Conservation (phyloP, 1,140 invertebrate genomes). For the Hypsibius dujardini region DNA sequence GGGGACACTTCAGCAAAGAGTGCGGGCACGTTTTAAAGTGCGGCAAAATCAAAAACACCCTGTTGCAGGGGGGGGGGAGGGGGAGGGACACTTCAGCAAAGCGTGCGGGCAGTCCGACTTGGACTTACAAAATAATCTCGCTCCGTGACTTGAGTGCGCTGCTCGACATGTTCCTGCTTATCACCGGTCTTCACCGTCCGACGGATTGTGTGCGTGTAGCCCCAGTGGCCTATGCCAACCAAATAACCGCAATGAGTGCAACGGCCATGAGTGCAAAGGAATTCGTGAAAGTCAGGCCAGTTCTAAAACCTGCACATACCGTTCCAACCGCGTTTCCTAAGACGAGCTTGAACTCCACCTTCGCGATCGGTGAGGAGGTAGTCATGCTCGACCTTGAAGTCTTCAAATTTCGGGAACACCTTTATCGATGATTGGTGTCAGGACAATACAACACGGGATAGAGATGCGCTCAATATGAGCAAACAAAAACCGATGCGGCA, state of each 20-base stretch:
- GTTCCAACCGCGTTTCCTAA: slow-evolving; percentile 87
- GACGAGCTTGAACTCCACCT: slow-evolving; percentile 62
- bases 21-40: not conserved
- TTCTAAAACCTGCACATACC: slow-evolving; percentile 39
- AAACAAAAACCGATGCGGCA: slow-evolving; percentile 18
- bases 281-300: not conserved
- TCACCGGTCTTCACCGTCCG: slow-evolving; percentile 53
- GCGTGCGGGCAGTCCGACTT: not conserved
- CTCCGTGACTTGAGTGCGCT: slow-evolving; percentile 77
- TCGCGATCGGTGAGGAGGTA: slow-evolving; percentile 75
- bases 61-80: no score
- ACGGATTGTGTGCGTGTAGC: slow-evolving; percentile 82
- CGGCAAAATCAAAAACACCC: not conserved
- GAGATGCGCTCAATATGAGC: slow-evolving; percentile 1
- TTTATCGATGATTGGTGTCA: slow-evolving; percentile 15
- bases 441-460: not conserved
- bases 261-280: no score
- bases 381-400: slow-evolving; percentile 92
- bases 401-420: slow-evolving; percentile 79
- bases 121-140: slow-evolving; percentile 54
- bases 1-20: not conserved
- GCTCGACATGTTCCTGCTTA: slow-evolving; percentile 72
- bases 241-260: not conserved
- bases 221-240: slow-evolving; percentile 49
- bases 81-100: slow-evolving; percentile 18